Conservation (phyloP, 2,797 vertebrate species). For the Microctenopoma lineatum region DNA sequence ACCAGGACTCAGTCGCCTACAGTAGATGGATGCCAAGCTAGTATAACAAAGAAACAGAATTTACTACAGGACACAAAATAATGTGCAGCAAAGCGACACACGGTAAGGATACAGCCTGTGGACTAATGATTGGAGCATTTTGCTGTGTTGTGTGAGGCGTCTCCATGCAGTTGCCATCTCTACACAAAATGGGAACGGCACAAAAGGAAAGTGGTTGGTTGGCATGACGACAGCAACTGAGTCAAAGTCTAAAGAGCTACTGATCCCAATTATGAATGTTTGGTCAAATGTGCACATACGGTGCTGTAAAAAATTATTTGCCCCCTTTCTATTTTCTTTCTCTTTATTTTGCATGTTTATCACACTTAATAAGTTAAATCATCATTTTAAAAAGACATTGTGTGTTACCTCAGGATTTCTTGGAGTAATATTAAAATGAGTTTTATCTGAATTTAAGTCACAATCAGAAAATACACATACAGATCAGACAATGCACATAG, state of each 20-base stretch:
- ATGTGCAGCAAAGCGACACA: constrained; percentile 8
- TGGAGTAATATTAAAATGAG: too few species aligned
- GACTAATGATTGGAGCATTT: constrained; percentile 68
- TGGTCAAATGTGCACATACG: constrained; percentile 61
- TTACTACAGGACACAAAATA: constrained; percentile 39
- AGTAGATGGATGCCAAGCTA: constrained; percentile 6
- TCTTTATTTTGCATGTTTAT: too few species aligned
- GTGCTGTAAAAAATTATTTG: too few species aligned
- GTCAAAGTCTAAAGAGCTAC: constrained; percentile 70
- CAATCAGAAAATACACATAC: neutral
- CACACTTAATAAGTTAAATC: too few species aligned
- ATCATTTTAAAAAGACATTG: too few species aligned
- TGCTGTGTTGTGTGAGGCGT: constrained; percentile 52
- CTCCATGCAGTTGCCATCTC: constrained; percentile 68
- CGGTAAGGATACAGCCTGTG: constrained; percentile 43
- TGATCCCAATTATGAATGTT: constrained; percentile 73
- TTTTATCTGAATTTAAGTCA: too few species aligned
- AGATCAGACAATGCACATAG: constrained; percentile 22
- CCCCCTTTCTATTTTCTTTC: too few species aligned
- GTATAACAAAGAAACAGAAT: constrained; percentile 9
- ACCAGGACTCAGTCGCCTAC: constrained; percentile 27
- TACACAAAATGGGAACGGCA: constrained; percentile 68
- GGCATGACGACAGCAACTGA: constrained; percentile 70
- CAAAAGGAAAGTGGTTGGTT: constrained; percentile 72
- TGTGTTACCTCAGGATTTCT: too few species aligned